phyloP scores from a whole-genome alignment of 2,113 vertebrate genomes.

The Petromus typicus region DNA sequence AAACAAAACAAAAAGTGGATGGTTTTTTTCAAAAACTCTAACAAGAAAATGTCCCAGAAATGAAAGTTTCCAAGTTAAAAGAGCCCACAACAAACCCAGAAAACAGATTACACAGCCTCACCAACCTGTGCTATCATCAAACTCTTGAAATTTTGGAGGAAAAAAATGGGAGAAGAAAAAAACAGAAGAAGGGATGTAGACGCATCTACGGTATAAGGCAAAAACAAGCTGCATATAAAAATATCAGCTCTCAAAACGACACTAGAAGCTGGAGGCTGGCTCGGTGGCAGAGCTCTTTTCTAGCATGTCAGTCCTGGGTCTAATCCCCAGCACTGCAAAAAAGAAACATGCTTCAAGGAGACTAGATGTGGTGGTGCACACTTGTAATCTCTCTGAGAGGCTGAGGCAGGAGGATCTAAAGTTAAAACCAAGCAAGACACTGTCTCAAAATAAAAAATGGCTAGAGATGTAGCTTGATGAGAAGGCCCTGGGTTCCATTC shows the following conservation, averaged over 20 bases:
- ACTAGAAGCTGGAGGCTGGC: neutral
- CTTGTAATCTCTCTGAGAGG: neutral
- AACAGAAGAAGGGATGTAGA: neutral
- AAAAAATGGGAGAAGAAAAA: neutral
- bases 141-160: neutral
- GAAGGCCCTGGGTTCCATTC: neutral
- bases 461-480: neutral
- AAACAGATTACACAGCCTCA: neutral
- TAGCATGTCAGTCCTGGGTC: neutral
- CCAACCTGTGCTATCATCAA: neutral
- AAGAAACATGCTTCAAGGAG: neutral
- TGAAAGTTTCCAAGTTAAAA: slow-evolving; percentile 34
- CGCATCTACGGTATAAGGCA: neutral
- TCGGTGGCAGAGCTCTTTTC: neutral
- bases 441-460: neutral
- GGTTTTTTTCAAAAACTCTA: neutral
- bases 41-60: slow-evolving; percentile 10
- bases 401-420: neutral
- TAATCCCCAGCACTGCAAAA: neutral
- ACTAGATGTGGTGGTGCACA: neutral
- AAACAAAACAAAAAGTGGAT: neutral
- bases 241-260: neutral
- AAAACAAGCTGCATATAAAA: slow-evolving; percentile 49
- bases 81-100: slow-evolving; percentile 1
- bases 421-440: neutral